Evolutionary conservation across 2,797 vertebrate species (phyloP).

Genomic region (Ibycter americanus): DNA sequence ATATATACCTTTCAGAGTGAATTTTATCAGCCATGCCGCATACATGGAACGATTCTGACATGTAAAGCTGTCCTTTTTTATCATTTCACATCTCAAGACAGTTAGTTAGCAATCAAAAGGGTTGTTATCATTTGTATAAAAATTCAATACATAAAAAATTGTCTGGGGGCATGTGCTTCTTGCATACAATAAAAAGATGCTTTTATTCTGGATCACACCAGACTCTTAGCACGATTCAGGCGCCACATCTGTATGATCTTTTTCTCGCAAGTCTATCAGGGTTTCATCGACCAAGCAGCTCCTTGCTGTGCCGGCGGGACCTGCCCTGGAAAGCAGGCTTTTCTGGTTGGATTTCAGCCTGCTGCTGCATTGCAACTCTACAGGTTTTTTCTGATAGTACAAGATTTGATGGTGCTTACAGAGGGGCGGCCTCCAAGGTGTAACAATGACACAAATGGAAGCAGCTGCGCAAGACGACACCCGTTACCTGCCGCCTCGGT

Average conservation of each 20-base stretch:
- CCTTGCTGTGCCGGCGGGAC: neutral
- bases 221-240: neutral
- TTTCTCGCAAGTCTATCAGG: neutral
- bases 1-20: neutral
- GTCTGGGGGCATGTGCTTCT: neutral
- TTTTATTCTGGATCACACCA: neutral
- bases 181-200: neutral
- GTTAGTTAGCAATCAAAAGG: neutral
- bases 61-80: neutral
- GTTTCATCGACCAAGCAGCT: neutral
- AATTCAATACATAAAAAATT: neutral
- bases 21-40: neutral
- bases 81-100: neutral
- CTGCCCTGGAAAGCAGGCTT: neutral
- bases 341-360: neutral
- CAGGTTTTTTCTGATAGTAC: neutral
- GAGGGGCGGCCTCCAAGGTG: neutral
- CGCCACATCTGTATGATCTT: neutral
- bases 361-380: neutral
- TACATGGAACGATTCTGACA: neutral
- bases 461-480: neutral
- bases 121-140: neutral
- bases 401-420: neutral
- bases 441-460: neutral
- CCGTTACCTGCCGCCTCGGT: fast-evolving